Evolutionary conservation across 1,140 invertebrate species (phyloP), one percentile per base, ranked within the genome.

Genomic region (Scaptomyza graminum): DNA sequence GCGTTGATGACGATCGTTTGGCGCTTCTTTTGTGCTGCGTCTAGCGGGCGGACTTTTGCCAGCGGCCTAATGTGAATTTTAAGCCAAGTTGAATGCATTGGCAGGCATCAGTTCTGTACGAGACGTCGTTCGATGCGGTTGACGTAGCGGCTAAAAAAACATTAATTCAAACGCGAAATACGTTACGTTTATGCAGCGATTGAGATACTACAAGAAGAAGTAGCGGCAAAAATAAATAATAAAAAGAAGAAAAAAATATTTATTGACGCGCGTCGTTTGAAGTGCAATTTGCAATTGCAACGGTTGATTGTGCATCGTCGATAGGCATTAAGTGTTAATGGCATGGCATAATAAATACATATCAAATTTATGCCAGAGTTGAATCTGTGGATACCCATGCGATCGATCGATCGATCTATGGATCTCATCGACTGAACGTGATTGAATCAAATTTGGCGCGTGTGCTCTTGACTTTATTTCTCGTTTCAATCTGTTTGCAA

Each of bases 1-100:
- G 39, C 70, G 82, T 75, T 72, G 77, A 75, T 79, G 83, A 87
- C 76, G 74, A 52, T 79, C 72, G 54, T 49, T 74, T 74, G 77
- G 74, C 76, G 76, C 76, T 79, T 79, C 82, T 85, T 87, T 76
- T 74, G 66, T 70, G 72, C 54, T 25, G 37, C 60, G 74, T 63
- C 52, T 59, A 47, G 70, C 59, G 69, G 74, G 72, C 46, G 56
- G 66, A 61, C 66, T 82, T 34, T 49, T 37, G 76, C 73, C 68
- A 74, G 70, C 74, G 78, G 82, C 67, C 65, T 73, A 82, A 79
- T 83, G 83, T 79, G 79, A 88, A 87, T 87, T 87, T 87, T 88
- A 83, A 88, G 57, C 83, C 79, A 78, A 76, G 79, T 64, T 72
- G 75, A 63, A 65, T 87, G 83, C 83, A 88, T 65, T 88, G 72